phyloP scores from a whole-genome alignment of 92 coral and sea anemone species.

The Paragorgia papillata region DNA sequence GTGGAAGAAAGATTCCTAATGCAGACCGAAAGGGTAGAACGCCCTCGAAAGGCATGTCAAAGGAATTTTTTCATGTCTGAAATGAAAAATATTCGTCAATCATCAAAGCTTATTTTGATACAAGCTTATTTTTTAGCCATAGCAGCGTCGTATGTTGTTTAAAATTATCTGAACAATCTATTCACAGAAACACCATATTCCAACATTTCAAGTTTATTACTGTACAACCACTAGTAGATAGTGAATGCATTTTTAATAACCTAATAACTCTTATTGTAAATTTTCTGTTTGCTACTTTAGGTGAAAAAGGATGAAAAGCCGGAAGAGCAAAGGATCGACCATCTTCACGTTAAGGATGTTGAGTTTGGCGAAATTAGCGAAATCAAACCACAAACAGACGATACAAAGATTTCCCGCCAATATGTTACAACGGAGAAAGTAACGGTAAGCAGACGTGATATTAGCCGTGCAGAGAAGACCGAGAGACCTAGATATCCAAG shows the following conservation, averaged over 20 bases:
- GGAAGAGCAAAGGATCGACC: background rate
- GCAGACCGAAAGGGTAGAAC: background rate
- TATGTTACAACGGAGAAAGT: slow-evolving; percentile 24
- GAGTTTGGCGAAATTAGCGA: slow-evolving; percentile 17
- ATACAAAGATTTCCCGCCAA: background rate
- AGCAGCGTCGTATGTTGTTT: too few relatives aligned
- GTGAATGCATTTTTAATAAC: background rate
- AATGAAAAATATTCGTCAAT: background rate
- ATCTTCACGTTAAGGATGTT: background rate
- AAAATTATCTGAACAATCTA: too few relatives aligned
- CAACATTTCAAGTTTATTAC: too few relatives aligned
- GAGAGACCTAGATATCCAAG: slow-evolving; percentile 17
- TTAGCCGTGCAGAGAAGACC: background rate
- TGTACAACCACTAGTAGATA: too few relatives aligned
- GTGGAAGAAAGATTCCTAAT: slow-evolving; percentile 1
- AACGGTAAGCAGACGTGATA: slow-evolving; percentile 26
- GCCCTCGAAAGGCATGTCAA: slow-evolving; percentile 14
- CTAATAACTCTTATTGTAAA: background rate
- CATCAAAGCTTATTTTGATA: background rate
- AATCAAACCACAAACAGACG: slow-evolving; percentile 11
- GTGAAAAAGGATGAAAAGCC: slow-evolving; percentile 6
- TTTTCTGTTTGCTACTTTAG: background rate
- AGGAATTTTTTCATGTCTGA: background rate
- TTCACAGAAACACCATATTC: too few relatives aligned
- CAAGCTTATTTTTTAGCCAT: too few relatives aligned